Base-by-base conservation (phyloP, 1,140 invertebrate species). In the Lysiphlebus fabarum region DNA sequence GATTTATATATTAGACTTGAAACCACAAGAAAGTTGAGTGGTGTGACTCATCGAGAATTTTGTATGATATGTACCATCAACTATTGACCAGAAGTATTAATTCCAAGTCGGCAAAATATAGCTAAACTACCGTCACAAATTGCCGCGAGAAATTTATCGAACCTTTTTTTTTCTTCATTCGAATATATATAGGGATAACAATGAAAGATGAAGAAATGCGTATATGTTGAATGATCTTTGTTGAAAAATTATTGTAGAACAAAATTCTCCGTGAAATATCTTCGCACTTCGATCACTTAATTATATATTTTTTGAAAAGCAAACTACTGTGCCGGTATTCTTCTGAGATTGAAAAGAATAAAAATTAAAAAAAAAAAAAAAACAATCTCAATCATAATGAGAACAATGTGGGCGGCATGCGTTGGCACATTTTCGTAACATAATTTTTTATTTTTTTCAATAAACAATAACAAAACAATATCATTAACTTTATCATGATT, bases 241-340 rank as follows among this genome's bases (percentile, higher is more conserved):
- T 47, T 34, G 38, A 41, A 48, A 38, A 47, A 26, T 51, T 17
- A 7, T 26, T 26, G 17, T 26, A 26, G 51, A 49, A 55, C 53
- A 26, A 60, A 60, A 60, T 49, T 60, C 66, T 63, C 67, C 66
- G 69, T 71, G 69, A 72, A 70, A 72, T 55, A 64, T 68, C 63
- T 69, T 72, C 63, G 65, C 63, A 70, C 69, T 63, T 67, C 50
- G 36, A 56, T 57, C 49, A 34, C 53, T 59, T 57, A 56, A 59
- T 59, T 56, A 56, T 53, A 59, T 59, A 56, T 62, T 51, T 26
- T 36, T 26, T 26, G 17, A 26, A 26, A 26, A 26, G 17, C 17
- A 26, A 26, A 26, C 17, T 26, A 58, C 42, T 34, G 38, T 33
- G 48, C 42, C 9, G 36, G 10, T 17, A 38, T n/a, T 38, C 49